These are phyloP conservation scores for Gadopsis bispinosus DNA, from an alignment of 2,797 vertebrate species.

Conservation along the genomic window DNA sequence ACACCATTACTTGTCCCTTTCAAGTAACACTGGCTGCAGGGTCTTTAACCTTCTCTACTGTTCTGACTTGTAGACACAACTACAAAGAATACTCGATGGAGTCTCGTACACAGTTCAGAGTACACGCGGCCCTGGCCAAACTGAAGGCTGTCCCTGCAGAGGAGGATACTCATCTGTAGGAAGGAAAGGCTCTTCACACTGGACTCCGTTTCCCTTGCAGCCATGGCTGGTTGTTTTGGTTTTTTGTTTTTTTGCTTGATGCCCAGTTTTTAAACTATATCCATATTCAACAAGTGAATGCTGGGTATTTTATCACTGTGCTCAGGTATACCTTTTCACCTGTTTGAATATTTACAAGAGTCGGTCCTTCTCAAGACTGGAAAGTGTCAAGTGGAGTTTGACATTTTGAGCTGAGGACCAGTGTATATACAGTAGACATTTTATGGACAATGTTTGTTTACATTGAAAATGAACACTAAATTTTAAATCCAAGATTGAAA, in stretches of 20 bases:
- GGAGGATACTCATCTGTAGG: slow-evolving; percentile 78
- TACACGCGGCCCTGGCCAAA: slow-evolving; percentile 88
- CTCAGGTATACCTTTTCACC: background rate
- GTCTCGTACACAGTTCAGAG: slow-evolving; percentile 88
- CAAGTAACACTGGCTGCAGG: too few species aligned
- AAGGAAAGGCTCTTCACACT: background rate
- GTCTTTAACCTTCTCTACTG: background rate
- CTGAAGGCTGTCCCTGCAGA: slow-evolving; percentile 85
- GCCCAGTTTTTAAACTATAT: background rate
- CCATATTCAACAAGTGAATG: background rate
- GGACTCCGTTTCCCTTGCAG: background rate
- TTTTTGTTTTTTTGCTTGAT: background rate
- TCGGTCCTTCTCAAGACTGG: background rate
- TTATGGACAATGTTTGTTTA: slow-evolving; percentile 34
- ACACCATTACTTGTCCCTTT: background rate
- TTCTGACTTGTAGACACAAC: slow-evolving; percentile 77
- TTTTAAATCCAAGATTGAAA: slow-evolving; percentile 40
- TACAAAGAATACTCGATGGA: slow-evolving; percentile 93
- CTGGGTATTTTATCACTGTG: slow-evolving; percentile 13
- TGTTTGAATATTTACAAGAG: background rate
- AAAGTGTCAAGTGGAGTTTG: background rate
- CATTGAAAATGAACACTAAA: slow-evolving; percentile 31
- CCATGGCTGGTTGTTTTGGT: background rate
- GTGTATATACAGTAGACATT: slow-evolving; percentile 10
- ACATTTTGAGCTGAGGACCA: slow-evolving; percentile 14